These are phyloP conservation scores for Enteromius trimaculatus DNA, from an alignment of 2,797 vertebrate species.

Conservation along the genomic window DNA sequence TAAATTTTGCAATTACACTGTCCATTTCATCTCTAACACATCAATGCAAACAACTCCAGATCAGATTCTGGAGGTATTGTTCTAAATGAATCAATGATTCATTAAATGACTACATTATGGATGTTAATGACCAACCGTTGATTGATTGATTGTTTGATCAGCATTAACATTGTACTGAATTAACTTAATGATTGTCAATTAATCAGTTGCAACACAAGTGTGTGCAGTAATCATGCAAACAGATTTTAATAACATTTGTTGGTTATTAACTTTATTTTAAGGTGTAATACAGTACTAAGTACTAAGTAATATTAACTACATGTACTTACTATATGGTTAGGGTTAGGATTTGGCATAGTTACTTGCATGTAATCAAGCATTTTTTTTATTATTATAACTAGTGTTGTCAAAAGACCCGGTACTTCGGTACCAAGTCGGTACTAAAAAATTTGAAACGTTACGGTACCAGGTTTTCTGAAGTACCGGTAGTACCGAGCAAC, in stretches of 20 bases:
- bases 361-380: too few relatives aligned
- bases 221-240: not conserved
- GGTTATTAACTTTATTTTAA: too few relatives aligned
- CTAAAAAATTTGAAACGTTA: too few relatives aligned
- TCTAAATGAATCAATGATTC: not conserved
- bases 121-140: not conserved
- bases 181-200: not conserved
- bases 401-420: too few relatives aligned
- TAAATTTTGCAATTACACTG: not conserved
- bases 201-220: not conserved
- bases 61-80: not conserved
- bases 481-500: too few relatives aligned
- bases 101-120: not conserved
- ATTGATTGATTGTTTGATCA: not conserved
- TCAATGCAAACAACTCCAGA: not conserved
- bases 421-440: too few relatives aligned
- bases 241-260: not conserved
- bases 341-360: too few relatives aligned
- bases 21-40: not conserved
- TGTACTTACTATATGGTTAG: too few relatives aligned
- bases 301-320: too few relatives aligned
- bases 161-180: not conserved
- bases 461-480: too few relatives aligned
- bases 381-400: too few relatives aligned
- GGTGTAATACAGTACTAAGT: too few relatives aligned